A percentile compares a stretch with the other conserved stretches of the same genome.
phyloP scores from a whole-genome alignment of 2,797 vertebrate genomes.

The Anniella stebbinsi region DNA sequence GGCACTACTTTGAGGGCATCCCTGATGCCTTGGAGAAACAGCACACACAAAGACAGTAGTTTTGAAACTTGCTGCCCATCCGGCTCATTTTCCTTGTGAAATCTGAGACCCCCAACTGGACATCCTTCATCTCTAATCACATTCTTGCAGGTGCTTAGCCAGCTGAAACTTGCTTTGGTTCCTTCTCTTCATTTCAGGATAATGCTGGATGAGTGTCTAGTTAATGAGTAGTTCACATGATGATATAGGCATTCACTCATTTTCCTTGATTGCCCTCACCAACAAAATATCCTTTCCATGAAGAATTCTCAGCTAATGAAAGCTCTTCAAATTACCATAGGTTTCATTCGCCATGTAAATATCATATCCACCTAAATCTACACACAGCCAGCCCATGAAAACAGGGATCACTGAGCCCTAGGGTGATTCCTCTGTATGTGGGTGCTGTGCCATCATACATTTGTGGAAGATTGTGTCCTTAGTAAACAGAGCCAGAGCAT shows the following conservation, averaged over 20 bases:
- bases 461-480: neutral
- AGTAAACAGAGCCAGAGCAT: neutral
- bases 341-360: neutral
- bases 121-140: neutral
- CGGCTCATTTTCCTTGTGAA: neutral
- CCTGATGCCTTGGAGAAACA: neutral
- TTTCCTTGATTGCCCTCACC: neutral
- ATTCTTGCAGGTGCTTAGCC: neutral
- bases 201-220: neutral
- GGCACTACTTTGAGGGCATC: too few species aligned
- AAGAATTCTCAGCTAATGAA: neutral
- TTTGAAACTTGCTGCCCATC: neutral
- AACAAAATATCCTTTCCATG: neutral
- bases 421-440: neutral
- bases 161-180: neutral
- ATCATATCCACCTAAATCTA: neutral
- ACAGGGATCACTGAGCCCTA: neutral
- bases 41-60: neutral
- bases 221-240: neutral
- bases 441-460: neutral
- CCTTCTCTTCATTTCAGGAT: neutral
- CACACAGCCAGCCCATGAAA: neutral
- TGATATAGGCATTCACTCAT: neutral
- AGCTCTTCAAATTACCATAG: neutral
- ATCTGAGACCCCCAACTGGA: neutral